Conservation (phyloP, 2,113 vertebrate species). For the Carassius carassius region DNA sequence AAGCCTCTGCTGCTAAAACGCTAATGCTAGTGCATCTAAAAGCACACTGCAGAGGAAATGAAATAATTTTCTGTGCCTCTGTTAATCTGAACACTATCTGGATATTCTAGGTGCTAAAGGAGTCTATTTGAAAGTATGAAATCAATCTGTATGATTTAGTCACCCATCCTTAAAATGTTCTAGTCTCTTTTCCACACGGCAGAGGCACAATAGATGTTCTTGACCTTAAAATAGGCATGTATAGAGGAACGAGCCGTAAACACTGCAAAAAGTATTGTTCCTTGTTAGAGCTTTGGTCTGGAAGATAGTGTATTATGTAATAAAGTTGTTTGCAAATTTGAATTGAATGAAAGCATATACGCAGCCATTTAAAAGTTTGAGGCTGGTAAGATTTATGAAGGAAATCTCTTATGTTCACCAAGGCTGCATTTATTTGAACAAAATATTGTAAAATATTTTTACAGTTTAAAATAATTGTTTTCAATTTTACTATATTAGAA, state of each 20-base stretch:
- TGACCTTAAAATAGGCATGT: conserved; percentile 21
- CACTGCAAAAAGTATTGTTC: neutral
- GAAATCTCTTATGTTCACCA: neutral
- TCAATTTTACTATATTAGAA: too few relatives aligned
- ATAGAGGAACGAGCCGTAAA: neutral
- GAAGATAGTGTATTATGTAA: neutral
- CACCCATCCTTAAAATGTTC: conserved; percentile 6
- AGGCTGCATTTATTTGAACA: neutral
- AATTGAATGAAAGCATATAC: neutral
- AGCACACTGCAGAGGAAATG: neutral
- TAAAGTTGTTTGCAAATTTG: neutral
- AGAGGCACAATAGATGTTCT: neutral
- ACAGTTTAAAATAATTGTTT: too few relatives aligned
- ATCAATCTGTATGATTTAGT: conserved; percentile 7
- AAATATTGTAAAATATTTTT: too few relatives aligned
- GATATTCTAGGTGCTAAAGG: neutral
- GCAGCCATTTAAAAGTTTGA: too few relatives aligned
- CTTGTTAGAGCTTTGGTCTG: neutral
- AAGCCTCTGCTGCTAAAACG: conserved; percentile 24
- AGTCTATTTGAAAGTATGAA: neutral
- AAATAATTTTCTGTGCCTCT: neutral
- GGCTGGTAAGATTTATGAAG: too few relatives aligned
- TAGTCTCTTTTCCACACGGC: neutral
- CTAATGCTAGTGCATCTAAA: conserved; percentile 3
- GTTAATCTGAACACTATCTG: conserved; percentile 5